Percentiles rank a stretch among this genome's conserved stretches.
Evolutionary conservation across 1,140 invertebrate species (phyloP).

Genomic region (Stegodyphus dumicola): DNA sequence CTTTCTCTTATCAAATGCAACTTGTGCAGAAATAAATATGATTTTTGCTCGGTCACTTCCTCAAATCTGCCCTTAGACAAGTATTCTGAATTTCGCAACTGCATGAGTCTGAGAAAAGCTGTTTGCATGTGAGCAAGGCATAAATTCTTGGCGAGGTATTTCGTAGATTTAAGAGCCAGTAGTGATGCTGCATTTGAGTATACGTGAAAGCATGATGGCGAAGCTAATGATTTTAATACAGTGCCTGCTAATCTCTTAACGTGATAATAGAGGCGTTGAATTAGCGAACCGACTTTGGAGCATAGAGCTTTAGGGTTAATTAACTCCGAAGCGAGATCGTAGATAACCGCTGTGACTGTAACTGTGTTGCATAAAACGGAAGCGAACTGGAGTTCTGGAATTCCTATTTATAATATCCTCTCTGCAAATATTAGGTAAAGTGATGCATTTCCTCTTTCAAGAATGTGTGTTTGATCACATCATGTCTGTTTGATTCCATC

Average conservation of each 20-base stretch:
- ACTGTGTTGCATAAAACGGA: not conserved
- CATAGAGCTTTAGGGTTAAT: conserved; percentile 38
- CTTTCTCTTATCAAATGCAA: no score
- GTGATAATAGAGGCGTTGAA: conserved; percentile 6
- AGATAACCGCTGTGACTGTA: not conserved
- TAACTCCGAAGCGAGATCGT: conserved; percentile 12
- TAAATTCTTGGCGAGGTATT: not conserved
- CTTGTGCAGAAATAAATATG: no score
- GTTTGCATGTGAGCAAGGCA: not conserved
- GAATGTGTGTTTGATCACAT: no score
- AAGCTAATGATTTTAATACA: conserved; percentile 40
- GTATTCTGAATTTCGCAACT: not conserved
- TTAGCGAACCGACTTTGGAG: conserved; percentile 11
- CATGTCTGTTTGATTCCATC: no score
- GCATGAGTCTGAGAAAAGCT: not conserved
- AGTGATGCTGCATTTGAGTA: not conserved
- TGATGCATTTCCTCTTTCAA: no score
- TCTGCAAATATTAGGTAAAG: no score
- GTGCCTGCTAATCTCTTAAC: conserved; percentile 8
- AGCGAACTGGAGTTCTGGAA: no score
- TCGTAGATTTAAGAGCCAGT: not conserved
- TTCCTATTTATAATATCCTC: no score
- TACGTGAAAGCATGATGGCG: conserved; percentile 28
- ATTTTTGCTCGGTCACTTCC: not conserved
- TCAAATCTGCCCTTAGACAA: conserved; percentile 42